Evolutionary conservation across 2,113 vertebrate genomes (phyloP), one percentile per base, ranked within the genome.

Genomic region (Hippocampus barbouri): DNA sequence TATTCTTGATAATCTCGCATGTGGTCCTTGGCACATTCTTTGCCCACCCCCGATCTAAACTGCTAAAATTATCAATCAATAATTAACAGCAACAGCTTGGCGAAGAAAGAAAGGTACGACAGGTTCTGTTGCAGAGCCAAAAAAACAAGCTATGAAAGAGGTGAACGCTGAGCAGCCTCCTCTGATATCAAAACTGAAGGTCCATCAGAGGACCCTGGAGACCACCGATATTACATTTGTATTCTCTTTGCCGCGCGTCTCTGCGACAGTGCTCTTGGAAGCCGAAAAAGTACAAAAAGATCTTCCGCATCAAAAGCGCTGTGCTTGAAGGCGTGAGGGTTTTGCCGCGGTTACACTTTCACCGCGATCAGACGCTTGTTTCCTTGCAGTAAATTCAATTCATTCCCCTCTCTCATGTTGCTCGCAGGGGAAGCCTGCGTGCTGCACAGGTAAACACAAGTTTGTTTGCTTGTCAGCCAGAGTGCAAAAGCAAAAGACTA

Each of bases 231-330:
- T 72, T 76, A 69, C 57, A 83, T 67, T 78, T 77, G 41, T 62
- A 71, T 75, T 83, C 63, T 69, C 53, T 79, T 74, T 79, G 69
- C 72, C 71, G 72, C 54, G 14, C 62, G 40, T 49, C 34, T 75
- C 74, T 57, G 72, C 62, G 34, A 40, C 34, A 7, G 20, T 34
- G 16, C 61, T 68, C 71, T 65, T 68, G 64, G n/a, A 66, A 66
- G 23, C 57, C 51, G 75, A 51, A 51, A 65, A 54, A 79, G 63
- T 79, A 79, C 66, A 76, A 80, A 87, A 78, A 82, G 63, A 66
- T 70, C 75, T 70, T 76, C 73, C 75, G 77, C 75, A 83, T 88
- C 69, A 85, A 75, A 81, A 80, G 71, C 73, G 75, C 67, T 72
- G 71, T 54, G 77, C 78, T 87, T 73, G 77, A 40, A 84, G 76